A percentile compares a stretch with the other conserved stretches of the same genome.
These are phyloP conservation scores for Acanthosepion lycidas DNA, from an alignment of 2,888 invertebrate genomes.

Conservation along the genomic window DNA sequence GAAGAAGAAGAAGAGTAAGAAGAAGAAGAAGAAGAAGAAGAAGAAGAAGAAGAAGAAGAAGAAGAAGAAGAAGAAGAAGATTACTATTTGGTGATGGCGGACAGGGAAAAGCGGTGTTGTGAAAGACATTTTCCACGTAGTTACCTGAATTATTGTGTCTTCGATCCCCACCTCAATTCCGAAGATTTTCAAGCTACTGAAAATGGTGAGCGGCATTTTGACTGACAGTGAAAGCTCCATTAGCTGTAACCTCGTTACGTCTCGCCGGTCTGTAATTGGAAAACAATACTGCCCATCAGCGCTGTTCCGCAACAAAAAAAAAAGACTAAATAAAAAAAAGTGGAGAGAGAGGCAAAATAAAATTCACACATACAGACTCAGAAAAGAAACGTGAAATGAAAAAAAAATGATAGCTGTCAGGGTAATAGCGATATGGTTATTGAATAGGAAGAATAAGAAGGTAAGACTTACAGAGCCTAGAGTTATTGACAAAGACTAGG, in stretches of 20 bases:
- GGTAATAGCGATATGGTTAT: background rate
- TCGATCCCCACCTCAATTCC: background rate
- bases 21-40: background rate
- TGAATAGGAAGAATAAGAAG: background rate
- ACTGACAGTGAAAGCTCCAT: constrained; percentile 18
- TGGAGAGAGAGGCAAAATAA: background rate
- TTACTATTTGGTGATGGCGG: background rate
- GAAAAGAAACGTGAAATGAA: background rate
- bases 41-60: background rate
- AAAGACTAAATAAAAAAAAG: background rate
- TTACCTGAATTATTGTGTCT: background rate
- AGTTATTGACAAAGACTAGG: background rate
- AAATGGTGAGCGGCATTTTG: background rate
- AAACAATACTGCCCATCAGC: constrained; percentile 33
- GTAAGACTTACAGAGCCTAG: background rate
- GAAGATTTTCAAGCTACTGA: background rate
- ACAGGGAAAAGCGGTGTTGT: background rate
- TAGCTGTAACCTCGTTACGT: background rate
- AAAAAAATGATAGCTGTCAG: background rate
- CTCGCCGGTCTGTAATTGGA: constrained; percentile 1
- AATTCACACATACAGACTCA: background rate
- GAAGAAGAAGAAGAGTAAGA: too few species aligned
- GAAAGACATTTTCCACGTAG: background rate
- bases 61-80: constrained; percentile 33
- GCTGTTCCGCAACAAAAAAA: background rate